These are phyloP conservation scores for Crotalus viridis DNA, from an alignment of 2,113 vertebrate species.

Conservation along the genomic window DNA sequence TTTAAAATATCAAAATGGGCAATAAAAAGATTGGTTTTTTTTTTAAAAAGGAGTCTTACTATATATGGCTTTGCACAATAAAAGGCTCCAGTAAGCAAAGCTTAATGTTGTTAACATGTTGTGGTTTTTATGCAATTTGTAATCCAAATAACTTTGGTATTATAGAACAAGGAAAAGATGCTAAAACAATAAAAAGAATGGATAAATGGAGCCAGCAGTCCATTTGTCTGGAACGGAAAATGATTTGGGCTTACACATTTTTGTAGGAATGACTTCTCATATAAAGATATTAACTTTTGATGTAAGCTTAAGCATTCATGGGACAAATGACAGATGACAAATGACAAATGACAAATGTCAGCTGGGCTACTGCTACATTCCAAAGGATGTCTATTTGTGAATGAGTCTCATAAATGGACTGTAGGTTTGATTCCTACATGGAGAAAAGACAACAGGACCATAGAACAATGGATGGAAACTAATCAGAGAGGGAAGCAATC, in stretches of 20 bases:
- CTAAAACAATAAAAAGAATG: constrained; percentile 40
- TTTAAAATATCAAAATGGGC: constrained; percentile 59
- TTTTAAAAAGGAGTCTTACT: constrained; percentile 35
- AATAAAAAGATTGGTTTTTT: constrained; percentile 47
- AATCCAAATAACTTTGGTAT: constrained; percentile 59
- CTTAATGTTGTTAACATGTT: constrained; percentile 63
- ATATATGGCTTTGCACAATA: constrained; percentile 54
- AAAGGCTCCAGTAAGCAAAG: constrained; percentile 52
- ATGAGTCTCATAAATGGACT: not conserved
- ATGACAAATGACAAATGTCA: not conserved
- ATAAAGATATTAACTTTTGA: constrained; percentile 6
- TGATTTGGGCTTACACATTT: constrained; percentile 49
- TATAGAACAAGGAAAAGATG: constrained; percentile 27
- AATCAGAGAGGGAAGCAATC: not conserved
- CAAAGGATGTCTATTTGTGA: not conserved
- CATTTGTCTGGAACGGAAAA: constrained; percentile 37
- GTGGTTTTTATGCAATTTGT: constrained; percentile 67
- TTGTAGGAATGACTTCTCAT: constrained; percentile 13
- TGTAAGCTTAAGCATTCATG: constrained; percentile 16
- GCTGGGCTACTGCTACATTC: not conserved
- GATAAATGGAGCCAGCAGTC: constrained; percentile 51
- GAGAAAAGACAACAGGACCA: not conserved
- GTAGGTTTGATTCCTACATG: not conserved
- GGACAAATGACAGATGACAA: rapidly evolving
- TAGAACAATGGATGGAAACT: not conserved